Evolutionary conservation across 64 coral and sea anemone genomes (phyloP).

Genomic region (Trachythela sp.): DNA sequence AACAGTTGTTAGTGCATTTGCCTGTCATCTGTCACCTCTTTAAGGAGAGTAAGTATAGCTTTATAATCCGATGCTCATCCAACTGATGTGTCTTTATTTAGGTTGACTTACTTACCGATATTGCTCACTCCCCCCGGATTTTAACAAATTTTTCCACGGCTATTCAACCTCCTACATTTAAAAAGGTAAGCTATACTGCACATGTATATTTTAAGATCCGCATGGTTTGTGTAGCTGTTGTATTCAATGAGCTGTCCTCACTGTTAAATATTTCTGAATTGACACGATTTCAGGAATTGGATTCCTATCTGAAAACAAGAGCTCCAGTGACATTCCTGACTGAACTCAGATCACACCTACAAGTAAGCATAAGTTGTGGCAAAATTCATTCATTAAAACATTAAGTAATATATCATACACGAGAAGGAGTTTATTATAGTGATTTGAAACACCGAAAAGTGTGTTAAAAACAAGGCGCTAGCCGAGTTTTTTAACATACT

Average conservation of each 20-base stretch:
- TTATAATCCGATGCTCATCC: too few relatives aligned
- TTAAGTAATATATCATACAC: too few relatives aligned
- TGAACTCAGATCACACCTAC: constrained; percentile 79
- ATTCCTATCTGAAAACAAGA: constrained; percentile 95
- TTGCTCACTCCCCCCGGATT: constrained; percentile 91
- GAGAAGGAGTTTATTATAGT: too few relatives aligned
- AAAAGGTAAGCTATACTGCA: constrained; percentile 60
- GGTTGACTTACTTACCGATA: constrained; percentile 97
- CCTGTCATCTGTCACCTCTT: too few relatives aligned
- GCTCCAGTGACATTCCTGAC: constrained; percentile 95
- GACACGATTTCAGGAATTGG: constrained; percentile 61
- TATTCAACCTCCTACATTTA: constrained; percentile 90
- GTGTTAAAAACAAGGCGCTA: too few relatives aligned
- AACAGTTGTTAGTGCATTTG: too few relatives aligned
- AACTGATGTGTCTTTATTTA: not conserved
- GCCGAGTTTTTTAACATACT: too few relatives aligned
- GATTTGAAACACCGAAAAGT: too few relatives aligned
- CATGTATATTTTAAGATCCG: not conserved
- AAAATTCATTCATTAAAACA: not conserved
- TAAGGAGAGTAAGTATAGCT: too few relatives aligned
- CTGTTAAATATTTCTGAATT: not conserved
- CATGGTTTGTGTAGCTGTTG: not conserved
- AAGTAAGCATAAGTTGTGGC: constrained; percentile 37
- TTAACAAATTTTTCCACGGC: constrained; percentile 84
- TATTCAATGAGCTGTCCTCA: not conserved